Evolutionary conservation across 2,888 invertebrate species (phyloP), one percentile per base, ranked within the genome.

Genomic region (Agonopterix subpropinquella): DNA sequence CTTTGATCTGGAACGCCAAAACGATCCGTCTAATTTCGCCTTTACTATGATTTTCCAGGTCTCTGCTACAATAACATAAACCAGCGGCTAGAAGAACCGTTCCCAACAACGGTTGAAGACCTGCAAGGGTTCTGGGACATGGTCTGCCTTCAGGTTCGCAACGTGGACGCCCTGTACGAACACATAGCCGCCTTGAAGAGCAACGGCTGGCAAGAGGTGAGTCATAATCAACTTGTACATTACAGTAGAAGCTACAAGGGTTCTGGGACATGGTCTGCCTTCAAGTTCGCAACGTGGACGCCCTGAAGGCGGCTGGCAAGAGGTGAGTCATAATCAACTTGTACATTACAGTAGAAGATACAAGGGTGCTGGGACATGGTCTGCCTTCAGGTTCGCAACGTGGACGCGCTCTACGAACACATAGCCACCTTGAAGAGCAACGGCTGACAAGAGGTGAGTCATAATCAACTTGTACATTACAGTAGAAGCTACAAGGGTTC

Each of bases 351-450:
- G 3, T 28, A 95, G 63, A 98, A 98, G 79, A 89, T 98, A 54
- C 96, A 95, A 65, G 98, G 98, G 0, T 98, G 98, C 88, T 98
- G 98, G 98, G 98, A 98, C 80, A 97, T 98, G 97, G 96, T 98
- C 35, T 93, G 94, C 76, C 90, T 98, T 45, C 98, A 98, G 84
- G 95, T 98, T 13, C 92, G 92, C 53, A 95, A 97, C 68, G 93
- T 98, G 48, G 93, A 96, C 71, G 90, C 91, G 4, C 84, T 95
- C 18, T 96, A 95, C 74, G 89, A 91, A 10, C 93, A 94, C 52
- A 90, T 96, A 39, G 91, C 91, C 5, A 68, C 70, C 8, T 77
- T 94, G 9, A 91, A 90, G 62, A 86, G 76, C 9, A 93, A 92
- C 56, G 89, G 91, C 51, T 96, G 96, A 95, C 89, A 92, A 73